A percentile compares a stretch with the other conserved stretches of the same genome.
phyloP scores from a whole-genome alignment of 2,888 invertebrate genomes.

The Conchocele bisecta region DNA sequence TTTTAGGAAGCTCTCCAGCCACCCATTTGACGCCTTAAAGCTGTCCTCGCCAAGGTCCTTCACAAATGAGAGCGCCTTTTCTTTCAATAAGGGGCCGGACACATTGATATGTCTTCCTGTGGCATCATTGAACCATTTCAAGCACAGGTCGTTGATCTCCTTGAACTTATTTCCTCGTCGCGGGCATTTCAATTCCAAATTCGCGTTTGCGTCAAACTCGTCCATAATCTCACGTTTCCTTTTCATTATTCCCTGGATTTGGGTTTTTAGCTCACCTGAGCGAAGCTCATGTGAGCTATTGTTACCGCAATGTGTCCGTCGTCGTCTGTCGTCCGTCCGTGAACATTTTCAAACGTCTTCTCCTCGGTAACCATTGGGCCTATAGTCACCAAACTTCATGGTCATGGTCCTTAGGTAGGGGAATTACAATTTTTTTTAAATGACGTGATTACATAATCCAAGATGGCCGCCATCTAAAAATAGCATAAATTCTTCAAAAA shows the following conservation, averaged over 20 bases:
- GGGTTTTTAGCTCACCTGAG: too few species aligned
- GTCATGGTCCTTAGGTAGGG: too few species aligned
- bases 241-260: background rate
- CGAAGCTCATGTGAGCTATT: too few species aligned
- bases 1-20: constrained; percentile 28
- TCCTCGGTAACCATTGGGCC: too few species aligned
- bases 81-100: constrained; percentile 5
- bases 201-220: background rate
- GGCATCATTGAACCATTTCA: constrained; percentile 1
- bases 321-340: too few species aligned
- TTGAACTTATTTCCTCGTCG: background rate
- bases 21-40: constrained; percentile 37
- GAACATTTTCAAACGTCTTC: too few species aligned
- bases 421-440: too few species aligned
- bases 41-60: constrained; percentile 4
- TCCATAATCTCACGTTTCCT: constrained; percentile 1
- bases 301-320: too few species aligned
- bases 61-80: constrained; percentile 5
- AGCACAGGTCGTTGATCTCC: background rate
- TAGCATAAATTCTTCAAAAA: too few species aligned
- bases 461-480: too few species aligned
- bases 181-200: background rate
- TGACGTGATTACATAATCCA: too few species aligned
- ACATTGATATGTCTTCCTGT: background rate
- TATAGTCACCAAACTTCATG: too few species aligned